Evolutionary conservation across 2,888 invertebrate genomes (phyloP).

Genomic region (Cantharis rufa): DNA sequence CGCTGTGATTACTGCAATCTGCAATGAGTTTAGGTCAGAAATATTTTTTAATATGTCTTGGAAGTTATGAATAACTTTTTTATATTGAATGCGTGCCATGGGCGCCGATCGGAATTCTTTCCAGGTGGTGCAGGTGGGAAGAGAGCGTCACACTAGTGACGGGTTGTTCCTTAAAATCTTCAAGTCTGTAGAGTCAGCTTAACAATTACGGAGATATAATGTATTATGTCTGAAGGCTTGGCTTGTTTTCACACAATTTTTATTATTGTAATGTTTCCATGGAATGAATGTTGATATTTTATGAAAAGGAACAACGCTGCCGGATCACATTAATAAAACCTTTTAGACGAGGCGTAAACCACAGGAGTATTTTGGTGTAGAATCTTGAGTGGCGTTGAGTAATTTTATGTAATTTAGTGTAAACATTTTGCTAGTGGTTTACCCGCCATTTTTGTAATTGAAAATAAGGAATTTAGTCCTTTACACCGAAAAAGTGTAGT

Average conservation of each 20-base stretch:
- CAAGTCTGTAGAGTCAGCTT: background rate
- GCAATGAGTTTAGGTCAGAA: slow-evolving; percentile 29
- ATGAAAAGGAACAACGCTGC: too few relatives aligned
- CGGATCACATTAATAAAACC: too few relatives aligned
- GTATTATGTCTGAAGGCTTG: background rate
- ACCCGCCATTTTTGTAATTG: too few relatives aligned
- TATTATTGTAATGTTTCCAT: background rate
- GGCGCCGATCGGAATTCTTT: background rate
- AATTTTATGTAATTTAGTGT: too few relatives aligned
- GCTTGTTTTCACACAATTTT: background rate
- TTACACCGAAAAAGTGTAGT: background rate
- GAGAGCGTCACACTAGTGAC: too few relatives aligned
- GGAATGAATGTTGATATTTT: too few relatives aligned
- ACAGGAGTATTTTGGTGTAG: too few relatives aligned
- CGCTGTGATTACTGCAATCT: slow-evolving; percentile 32
- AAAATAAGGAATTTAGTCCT: too few relatives aligned
- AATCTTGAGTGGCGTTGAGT: too few relatives aligned
- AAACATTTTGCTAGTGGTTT: too few relatives aligned
- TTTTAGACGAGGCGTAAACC: too few relatives aligned
- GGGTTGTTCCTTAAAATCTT: background rate
- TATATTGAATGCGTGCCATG: background rate
- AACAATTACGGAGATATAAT: background rate
- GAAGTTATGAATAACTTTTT: slow-evolving; percentile 3
- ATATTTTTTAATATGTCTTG: slow-evolving; percentile 9
- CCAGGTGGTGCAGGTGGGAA: background rate